Percentiles rank a stretch among this genome's conserved stretches.
Conservation (phyloP, 2,797 vertebrate genomes). For the Gastrophryne carolinensis region DNA sequence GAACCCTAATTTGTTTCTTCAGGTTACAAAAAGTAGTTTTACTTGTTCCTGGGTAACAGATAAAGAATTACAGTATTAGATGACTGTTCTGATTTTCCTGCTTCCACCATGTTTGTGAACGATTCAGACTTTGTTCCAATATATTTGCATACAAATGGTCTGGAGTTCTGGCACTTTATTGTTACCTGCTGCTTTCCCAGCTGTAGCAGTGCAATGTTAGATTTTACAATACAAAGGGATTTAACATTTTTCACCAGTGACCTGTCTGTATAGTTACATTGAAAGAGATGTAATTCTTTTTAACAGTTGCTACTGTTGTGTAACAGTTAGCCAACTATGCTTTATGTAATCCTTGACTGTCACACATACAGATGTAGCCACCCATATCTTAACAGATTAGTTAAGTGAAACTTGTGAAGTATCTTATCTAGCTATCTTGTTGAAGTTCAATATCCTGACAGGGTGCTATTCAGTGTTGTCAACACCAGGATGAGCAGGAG, state of each 20-base stretch:
- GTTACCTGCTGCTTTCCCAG: slow-evolving; percentile 18
- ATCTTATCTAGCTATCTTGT: too few relatives aligned
- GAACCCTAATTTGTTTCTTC: too few relatives aligned
- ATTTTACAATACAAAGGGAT: background rate
- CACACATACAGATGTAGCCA: too few relatives aligned
- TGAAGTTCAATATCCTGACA: too few relatives aligned
- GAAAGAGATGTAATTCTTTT: background rate
- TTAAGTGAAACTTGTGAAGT: too few relatives aligned
- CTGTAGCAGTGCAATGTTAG: background rate
- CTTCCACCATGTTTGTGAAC: background rate
- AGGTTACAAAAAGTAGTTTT: too few relatives aligned
- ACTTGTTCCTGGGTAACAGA: too few relatives aligned
- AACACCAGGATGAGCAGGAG: too few relatives aligned
- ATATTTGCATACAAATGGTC: background rate
- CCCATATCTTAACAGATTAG: too few relatives aligned
- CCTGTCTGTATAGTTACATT: background rate
- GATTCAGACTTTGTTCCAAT: background rate
- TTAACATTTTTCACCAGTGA: slow-evolving; percentile 5
- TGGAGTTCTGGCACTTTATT: slow-evolving; percentile 1
- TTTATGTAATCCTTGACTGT: background rate
- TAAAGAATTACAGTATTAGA: too few relatives aligned
- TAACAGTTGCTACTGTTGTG: background rate
- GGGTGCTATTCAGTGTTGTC: too few relatives aligned
- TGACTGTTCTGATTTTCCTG: background rate
- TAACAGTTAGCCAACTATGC: too few relatives aligned